Conservation (phyloP, 2,113 vertebrate species). For the Ariopsis seemanni region DNA sequence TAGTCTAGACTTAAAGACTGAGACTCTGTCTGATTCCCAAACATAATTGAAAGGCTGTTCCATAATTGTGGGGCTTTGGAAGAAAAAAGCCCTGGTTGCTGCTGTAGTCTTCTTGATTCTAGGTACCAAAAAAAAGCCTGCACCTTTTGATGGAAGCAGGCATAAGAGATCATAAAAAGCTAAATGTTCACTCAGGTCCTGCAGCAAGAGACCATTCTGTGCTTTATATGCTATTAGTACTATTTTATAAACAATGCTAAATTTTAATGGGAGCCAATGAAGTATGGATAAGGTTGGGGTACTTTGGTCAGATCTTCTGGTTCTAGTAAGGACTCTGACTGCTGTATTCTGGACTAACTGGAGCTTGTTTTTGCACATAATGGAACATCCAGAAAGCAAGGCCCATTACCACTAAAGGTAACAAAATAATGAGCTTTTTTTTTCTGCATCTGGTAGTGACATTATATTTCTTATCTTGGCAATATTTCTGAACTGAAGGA, state of each 20-base stretch:
- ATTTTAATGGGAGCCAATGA: neutral
- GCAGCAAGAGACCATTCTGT: neutral
- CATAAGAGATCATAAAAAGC: neutral
- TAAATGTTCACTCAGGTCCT: neutral
- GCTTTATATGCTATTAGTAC: no score
- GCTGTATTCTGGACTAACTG: neutral
- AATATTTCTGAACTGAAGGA: no score
- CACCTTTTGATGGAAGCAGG: neutral
- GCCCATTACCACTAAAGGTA: neutral
- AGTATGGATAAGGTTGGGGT: neutral
- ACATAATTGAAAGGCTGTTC: neutral
- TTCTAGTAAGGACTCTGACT: neutral
- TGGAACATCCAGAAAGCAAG: no score
- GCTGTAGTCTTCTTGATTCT: neutral
- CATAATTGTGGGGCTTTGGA: neutral
- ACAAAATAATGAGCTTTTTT: neutral
- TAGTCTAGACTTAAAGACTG: neutral
- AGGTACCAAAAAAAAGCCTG: neutral
- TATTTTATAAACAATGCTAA: neutral
- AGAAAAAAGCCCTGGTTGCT: neutral
- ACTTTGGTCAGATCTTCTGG: neutral
- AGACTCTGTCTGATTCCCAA: neutral
- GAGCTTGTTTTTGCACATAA: neutral
- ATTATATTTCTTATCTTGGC: neutral
- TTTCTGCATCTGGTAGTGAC: no score